Base-by-base conservation (phyloP, 1,140 invertebrate genomes). In the Drosophila sulfurigaster region DNA sequence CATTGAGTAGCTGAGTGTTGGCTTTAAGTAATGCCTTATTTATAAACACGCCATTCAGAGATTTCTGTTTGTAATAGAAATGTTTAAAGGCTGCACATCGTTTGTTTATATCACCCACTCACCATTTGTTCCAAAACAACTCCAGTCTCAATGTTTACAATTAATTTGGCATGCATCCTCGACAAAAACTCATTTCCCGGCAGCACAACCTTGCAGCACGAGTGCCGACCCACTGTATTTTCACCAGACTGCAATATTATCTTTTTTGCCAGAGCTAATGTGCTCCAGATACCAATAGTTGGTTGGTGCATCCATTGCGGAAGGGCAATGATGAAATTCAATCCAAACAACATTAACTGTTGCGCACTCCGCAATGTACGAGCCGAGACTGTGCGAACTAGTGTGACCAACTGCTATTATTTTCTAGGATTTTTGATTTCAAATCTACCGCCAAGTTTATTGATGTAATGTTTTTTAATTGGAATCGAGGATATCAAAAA, bases 271-370 rank as follows among this genome's bases (percentile, higher is more conserved):
- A 2, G 64, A 67, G 10, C 32, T 70, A 0, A 83, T 16, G 32
- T 88, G 83, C 28, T 89, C 63, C 7, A 88, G 11, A 10, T 57
- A 83, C 83, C 83, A 88, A 32, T 52, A 60, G 0, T 13, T 51
- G 1, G 15, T 41, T 3, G n/a, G 20, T 13, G 32, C 41, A 28
- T 68, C 51, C 58, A 72, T 76, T 52, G 7, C 7, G 7, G 8
- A 38, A 45, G 5, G 28, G n/a, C 32, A 45, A 32, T 35, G n/a
- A 43, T 7, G 20, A 4, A 1, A 56, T 38, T 5, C 13, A n/a
- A 1, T 38, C 15, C 41, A 25, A 45, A 15, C 2, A 30, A 11
- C 46, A 48, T 2, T 48, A 60, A 49, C 5, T 62, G 43, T 48
- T 48, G 28, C 43, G 41, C 16, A 25, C 5, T 43, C 45, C 16